phyloP scores from a whole-genome alignment of 2,113 vertebrate species.

The Chiloscyllium plagiosum region DNA sequence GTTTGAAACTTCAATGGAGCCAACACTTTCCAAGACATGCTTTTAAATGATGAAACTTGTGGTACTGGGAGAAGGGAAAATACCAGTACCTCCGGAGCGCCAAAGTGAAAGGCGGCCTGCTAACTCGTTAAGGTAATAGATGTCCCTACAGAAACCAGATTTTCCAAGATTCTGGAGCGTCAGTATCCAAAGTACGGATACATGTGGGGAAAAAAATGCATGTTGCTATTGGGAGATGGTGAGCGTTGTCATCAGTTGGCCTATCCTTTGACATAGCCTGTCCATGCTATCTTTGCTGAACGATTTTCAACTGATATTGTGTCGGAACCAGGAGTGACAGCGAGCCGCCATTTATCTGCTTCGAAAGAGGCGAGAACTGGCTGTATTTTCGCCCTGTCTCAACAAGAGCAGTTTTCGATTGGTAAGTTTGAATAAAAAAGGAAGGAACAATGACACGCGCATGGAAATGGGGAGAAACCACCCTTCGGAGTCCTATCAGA shows the following conservation, averaged over 20 bases:
- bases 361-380: too few species aligned
- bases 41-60: not conserved
- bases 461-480: too few species aligned
- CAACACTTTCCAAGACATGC: not conserved
- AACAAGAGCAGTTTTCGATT: not conserved
- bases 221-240: not conserved
- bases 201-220: not conserved
- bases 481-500: too few species aligned
- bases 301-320: conserved; percentile 11
- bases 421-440: not conserved
- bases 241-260: not conserved
- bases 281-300: not conserved
- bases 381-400: not conserved
- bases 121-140: too few species aligned
- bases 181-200: not conserved
- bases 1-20: not conserved
- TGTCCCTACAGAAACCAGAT: not conserved
- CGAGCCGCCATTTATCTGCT: not conserved
- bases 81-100: not conserved
- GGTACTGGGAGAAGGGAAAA: not conserved
- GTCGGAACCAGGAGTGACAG: not conserved
- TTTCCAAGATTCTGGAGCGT: not conserved
- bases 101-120: not conserved
- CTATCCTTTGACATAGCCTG: too few species aligned
- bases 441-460: not conserved